A percentile compares a stretch with the other conserved stretches of the same genome.
These are phyloP conservation scores for Sardina pilchardus DNA, from an alignment of 2,113 vertebrate species.

Conservation along the genomic window DNA sequence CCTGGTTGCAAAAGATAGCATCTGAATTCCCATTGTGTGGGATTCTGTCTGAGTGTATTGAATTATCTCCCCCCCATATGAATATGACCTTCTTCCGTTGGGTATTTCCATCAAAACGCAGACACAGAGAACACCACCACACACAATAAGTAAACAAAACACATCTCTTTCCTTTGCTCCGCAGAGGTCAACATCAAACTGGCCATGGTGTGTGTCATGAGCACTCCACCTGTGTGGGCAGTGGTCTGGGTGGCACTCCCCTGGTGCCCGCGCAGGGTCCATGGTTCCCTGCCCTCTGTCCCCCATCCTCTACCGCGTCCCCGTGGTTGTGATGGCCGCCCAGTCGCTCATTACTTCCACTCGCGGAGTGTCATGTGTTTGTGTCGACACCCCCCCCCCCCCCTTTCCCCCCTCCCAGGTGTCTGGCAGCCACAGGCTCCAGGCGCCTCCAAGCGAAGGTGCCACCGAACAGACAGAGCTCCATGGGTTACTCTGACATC, in stretches of 20 bases:
- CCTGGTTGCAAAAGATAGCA: constrained; percentile 7
- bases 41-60: neutral
- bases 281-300: neutral
- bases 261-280: neutral
- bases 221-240: neutral
- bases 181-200: neutral
- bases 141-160: neutral
- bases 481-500: neutral
- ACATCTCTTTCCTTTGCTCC: neutral
- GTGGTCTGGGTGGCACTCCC: neutral
- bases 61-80: neutral
- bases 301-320: neutral
- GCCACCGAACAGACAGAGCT: neutral
- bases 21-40: constrained; percentile 10
- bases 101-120: neutral
- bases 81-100: neutral
- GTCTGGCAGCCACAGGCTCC: neutral
- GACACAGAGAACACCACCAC: neutral
- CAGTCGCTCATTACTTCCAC: neutral
- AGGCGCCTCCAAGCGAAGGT: neutral
- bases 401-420: no score
- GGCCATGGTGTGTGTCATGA: neutral
- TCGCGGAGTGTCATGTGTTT: neutral
- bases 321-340: neutral
- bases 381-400: neutral